A percentile compares a stretch with the other conserved stretches of the same genome.
Evolutionary conservation across 1,140 invertebrate genomes (phyloP).

Genomic region (Reticulitermes speratus): DNA sequence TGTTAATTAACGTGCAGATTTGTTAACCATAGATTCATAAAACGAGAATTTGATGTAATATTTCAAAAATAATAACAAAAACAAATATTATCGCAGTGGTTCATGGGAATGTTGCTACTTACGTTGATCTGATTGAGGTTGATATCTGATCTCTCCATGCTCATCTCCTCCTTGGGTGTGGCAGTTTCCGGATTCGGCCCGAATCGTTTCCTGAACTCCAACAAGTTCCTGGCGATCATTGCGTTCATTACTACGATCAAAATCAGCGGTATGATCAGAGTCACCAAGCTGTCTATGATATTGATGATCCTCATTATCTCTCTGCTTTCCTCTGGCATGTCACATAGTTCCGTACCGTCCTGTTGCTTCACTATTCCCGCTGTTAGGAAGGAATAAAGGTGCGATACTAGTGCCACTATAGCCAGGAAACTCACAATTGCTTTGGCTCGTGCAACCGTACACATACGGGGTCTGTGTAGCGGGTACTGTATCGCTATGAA

Average conservation of each 20-base stretch:
- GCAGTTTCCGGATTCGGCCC: slow-evolving; percentile 42
- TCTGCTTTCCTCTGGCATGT: slow-evolving; percentile 48
- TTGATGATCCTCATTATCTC: slow-evolving; percentile 54
- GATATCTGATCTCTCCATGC: slow-evolving; percentile 42
- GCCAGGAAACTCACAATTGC: slow-evolving; percentile 52
- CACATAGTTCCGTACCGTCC: slow-evolving; percentile 49
- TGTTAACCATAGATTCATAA: too few relatives aligned
- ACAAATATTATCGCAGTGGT: too few relatives aligned
- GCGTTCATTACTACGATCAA: slow-evolving; percentile 60
- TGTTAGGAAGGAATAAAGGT: slow-evolving; percentile 55
- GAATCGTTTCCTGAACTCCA: slow-evolving; percentile 51
- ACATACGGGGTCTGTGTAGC: slow-evolving; percentile 59
- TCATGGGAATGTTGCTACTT: slow-evolving; percentile 35
- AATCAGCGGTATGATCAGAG: slow-evolving; percentile 55
- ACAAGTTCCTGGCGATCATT: slow-evolving; percentile 54
- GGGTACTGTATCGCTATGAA: slow-evolving; percentile 67
- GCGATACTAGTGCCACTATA: slow-evolving; percentile 48
- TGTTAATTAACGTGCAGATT: too few relatives aligned
- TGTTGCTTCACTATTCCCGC: slow-evolving; percentile 46
- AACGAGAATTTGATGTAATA: too few relatives aligned
- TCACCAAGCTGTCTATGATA: slow-evolving; percentile 57
- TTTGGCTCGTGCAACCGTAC: slow-evolving; percentile 60
- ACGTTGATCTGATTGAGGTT: slow-evolving; percentile 50
- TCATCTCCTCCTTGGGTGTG: slow-evolving; percentile 31
- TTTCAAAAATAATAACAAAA: too few relatives aligned